Base-by-base conservation (phyloP, 2,797 vertebrate genomes). In the Ctenopoma kingsleyae region DNA sequence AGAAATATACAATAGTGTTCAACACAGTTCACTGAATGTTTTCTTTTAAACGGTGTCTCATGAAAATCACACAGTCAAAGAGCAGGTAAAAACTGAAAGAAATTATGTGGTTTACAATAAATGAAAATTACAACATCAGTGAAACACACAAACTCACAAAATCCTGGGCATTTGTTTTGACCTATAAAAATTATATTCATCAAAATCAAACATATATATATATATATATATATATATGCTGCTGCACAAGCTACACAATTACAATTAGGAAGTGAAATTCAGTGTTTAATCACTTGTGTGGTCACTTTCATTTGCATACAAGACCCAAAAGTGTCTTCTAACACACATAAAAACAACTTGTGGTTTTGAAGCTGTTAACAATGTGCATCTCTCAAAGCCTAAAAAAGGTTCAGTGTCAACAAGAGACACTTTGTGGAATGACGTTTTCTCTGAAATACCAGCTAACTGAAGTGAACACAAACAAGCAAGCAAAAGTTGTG, bases 301-400 rank as follows among this genome's bases (percentile, higher is more conserved):
- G 38, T 7, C 27, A 55, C 9, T 44, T 6, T 43, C 9, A 32
- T 67, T 62, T 72, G 35, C 41, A 63, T 51, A 1, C 15, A 23
- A 55, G 41, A 36, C 9, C 9, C 20, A 19, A 63, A 70, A 49
- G 71, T 36, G 65, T 51, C 12, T 25, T 1, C 2, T 5, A 6
- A 47, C 15, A 25, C 2, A 17, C 1, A 46, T 4, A 56, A 32
- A 55, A 43, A 36, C 32, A 23, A 38, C 8, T 19, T 1, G 10
- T 52, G 12, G 16, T 25, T 40, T 50, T n/a, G 30, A 46, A 59
- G 44, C 38, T n/a, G 63, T 67, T 65, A 57, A 23, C 1, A 59
- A 61, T 23, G 19, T 46, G 58, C 19, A 50, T 36, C 9, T 61
- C 41, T 55, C 11, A 44, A 36, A 23, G 13, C 17, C 32, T 17